phyloP scores from a whole-genome alignment of 2,888 invertebrate genomes.

The Malthinus seriepunctatus region DNA sequence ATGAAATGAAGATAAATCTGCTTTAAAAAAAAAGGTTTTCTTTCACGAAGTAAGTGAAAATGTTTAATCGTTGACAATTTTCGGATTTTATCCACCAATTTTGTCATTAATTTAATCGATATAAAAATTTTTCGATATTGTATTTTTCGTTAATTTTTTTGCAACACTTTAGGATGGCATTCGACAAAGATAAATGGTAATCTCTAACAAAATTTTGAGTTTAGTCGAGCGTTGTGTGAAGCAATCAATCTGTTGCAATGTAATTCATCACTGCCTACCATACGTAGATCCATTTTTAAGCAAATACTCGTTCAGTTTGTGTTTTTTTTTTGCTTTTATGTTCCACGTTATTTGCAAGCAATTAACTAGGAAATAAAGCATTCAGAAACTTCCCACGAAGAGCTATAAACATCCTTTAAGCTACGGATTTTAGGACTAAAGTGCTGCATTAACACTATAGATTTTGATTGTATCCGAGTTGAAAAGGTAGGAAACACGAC shows the following conservation, averaged over 20 bases:
- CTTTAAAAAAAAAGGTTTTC: too few relatives aligned
- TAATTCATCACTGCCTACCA: slow-evolving; percentile 21
- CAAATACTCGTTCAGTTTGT: slow-evolving; percentile 9
- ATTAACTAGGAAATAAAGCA: slow-evolving; percentile 17
- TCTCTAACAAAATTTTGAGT: slow-evolving; percentile 21
- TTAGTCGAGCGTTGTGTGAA: slow-evolving; percentile 16
- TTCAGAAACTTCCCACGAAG: slow-evolving; percentile 3
- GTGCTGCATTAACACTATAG: slow-evolving; percentile 16
- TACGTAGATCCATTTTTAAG: slow-evolving; percentile 18
- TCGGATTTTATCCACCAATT: too few relatives aligned
- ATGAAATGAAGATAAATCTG: too few relatives aligned
- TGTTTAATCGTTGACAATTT: too few relatives aligned
- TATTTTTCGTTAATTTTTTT: slow-evolving; percentile 8
- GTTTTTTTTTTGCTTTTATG: slow-evolving; percentile 4
- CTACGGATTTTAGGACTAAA: slow-evolving; percentile 14
- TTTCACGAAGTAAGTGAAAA: too few relatives aligned
- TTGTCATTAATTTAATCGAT: too few relatives aligned
- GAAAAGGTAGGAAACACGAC: slow-evolving; percentile 4
- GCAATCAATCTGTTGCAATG: slow-evolving; percentile 19
- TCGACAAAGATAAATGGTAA: slow-evolving; percentile 26
- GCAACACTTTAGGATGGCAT: slow-evolving; percentile 11
- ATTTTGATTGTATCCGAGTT: slow-evolving; percentile 13
- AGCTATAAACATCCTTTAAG: slow-evolving; percentile 12
- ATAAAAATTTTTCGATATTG: too few relatives aligned
- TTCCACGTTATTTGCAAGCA: slow-evolving; percentile 13